Base-by-base conservation (phyloP, 1,140 invertebrate genomes). In the Saccostrea echinata region DNA sequence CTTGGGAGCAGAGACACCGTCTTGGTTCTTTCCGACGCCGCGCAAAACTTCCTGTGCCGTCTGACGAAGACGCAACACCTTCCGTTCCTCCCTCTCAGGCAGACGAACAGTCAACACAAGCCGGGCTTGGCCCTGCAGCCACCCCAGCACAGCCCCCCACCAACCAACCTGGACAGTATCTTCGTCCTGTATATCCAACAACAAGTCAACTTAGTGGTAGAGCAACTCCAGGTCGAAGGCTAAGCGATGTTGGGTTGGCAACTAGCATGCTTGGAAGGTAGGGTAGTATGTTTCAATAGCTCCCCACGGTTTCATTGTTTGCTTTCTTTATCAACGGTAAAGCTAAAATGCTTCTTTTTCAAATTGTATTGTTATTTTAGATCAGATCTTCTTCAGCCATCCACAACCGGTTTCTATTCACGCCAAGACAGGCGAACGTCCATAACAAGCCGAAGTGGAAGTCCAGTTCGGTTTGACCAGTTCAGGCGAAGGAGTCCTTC, bases 1-100 rank as follows among this genome's bases (percentile, higher is more conserved):
- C 92, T 9, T 94, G 93, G 93, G 93, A 94, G 84, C 92, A 94
- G 82, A 94, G 93, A 84, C 92, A 94, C 84, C 90, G 92, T 6
- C 85, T 93, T 55, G 91, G 93, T 51, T 93, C 92, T 24, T 94
- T 94, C 90, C 88, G 93, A 6, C 89, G 92, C 13, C 91, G 91
- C 43, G 91, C 92, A 8, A 90, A 90, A 71, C 89, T 93, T 51
- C 91, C 93, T 2, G 90, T 87, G n/a, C 90, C 91, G 24, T 30
- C 82, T 0, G 92, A 92, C 53, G 88, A 90, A 53, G 90, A 92
- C 16, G 61, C 90, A 53, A 21, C 88, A 24, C 86, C 85, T 27
- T 27, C 52, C 21, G 85, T 86, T 51, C 55, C 57, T n/a, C 80
- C 85, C n/a, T 84, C 88, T 57, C 87, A 84, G 16, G 57, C 71